Base-by-base conservation (phyloP, 2,888 invertebrate species). In the Lasius platythorax region DNA sequence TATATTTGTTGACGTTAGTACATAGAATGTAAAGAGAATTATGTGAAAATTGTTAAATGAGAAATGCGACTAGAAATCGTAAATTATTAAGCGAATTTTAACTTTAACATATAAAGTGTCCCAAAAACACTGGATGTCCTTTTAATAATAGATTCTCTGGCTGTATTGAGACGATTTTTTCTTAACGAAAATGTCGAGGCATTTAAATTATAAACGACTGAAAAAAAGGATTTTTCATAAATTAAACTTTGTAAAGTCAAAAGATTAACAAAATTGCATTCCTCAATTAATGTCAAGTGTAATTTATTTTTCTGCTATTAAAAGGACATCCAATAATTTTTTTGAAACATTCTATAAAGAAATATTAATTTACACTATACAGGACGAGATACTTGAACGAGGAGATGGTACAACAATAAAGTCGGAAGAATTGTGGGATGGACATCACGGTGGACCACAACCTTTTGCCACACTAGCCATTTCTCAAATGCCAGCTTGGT, bases 401-500 rank as follows among this genome's bases (percentile, higher is more conserved):
- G 95, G 95, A 87, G 95, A 95, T 46, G 95, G 95, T 90, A 93
- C 95, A 18, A 91, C 94, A 30, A 95, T 96, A 75, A 95, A 95
- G 86, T 96, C 95, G 90, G 97, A 97, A 93, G 96, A 96, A 95
- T 96, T 96, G 91, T 98, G 96, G 97, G 97, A 96, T 89, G 96
- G 96, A 88, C 92, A 92, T 82, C 79, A 85, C 4, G 75, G 83
- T 4, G 94, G 96, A 75, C 95, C 96, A 37, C 96, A 97, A 82
- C 96, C 98, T 0, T 95, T 99, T 82, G 97, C 97, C 0, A 97
- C 97, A 94, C 96, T 98, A 66, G 98, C 98, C 0, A 95, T 98
- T 85, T 97, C 97, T 85, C 98, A 98, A 93, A 97, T 97, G 89
- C 96, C 96, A 79, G 97, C 97, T 1, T 97, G 98, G 94, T 97